Conservation (phyloP, 2,888 invertebrate species). For the Limnephilus lunatus region DNA sequence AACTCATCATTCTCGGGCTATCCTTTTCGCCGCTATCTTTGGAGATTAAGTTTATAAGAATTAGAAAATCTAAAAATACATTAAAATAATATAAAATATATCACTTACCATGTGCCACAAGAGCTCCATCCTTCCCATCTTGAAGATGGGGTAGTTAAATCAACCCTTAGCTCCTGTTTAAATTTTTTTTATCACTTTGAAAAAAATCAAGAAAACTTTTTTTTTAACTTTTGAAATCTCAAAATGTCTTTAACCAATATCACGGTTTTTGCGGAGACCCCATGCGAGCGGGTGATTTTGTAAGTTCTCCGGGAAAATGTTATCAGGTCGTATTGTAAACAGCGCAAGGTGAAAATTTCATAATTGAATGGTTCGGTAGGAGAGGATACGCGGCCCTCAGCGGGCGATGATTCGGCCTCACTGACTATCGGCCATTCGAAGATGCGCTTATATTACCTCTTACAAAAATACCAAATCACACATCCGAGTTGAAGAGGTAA, state of each 20-base stretch:
- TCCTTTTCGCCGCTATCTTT: not conserved
- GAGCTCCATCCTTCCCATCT: slow-evolving; percentile 49
- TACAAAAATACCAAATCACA: slow-evolving; percentile 61
- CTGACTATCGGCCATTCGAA: slow-evolving; percentile 62
- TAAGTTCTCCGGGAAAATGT: not conserved
- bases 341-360: not conserved
- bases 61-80: not conserved
- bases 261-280: not conserved
- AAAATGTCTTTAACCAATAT: slow-evolving; percentile 34
- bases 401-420: slow-evolving; percentile 63
- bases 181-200: slow-evolving; percentile 48
- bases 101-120: slow-evolving; percentile 57
- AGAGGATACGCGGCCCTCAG: slow-evolving; percentile 54
- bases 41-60: not conserved
- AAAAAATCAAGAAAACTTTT: slow-evolving; percentile 7
- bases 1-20: not conserved
- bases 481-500: slow-evolving; percentile 62
- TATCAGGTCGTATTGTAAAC: not conserved
- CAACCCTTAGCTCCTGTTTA: slow-evolving; percentile 39
- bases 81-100: not conserved
- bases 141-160: slow-evolving; percentile 49
- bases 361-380: not conserved
- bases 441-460: slow-evolving; percentile 65
- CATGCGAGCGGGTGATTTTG: not conserved
- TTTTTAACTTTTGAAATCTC: not conserved